A percentile compares a stretch with the other conserved stretches of the same genome.
Conservation (phyloP, 2,888 invertebrate species). For the Ennomos quercinarius region DNA sequence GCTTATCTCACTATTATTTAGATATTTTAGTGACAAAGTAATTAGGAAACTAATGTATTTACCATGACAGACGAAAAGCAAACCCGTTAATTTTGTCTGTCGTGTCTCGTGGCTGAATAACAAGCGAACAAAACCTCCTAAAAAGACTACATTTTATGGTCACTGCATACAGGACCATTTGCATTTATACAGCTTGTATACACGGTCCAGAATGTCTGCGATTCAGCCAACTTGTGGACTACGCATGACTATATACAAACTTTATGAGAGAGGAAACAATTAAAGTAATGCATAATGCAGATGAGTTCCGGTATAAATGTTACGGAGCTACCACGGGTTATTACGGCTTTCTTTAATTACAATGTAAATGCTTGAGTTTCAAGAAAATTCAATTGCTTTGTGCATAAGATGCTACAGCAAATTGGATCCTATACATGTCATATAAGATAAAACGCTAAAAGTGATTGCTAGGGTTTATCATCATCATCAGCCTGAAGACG, state of each 20-base stretch:
- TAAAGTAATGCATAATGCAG: conserved; percentile 43
- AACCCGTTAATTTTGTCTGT: too few relatives aligned
- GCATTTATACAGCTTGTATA: conserved; percentile 49
- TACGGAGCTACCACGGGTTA: conserved; percentile 10
- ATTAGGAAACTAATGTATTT: too few relatives aligned
- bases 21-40: too few relatives aligned
- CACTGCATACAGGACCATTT: conserved; percentile 43
- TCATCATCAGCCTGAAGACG: too few relatives aligned
- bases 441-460: too few relatives aligned
- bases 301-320: conserved; percentile 32
- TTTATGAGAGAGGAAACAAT: conserved; percentile 52
- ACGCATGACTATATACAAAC: conserved; percentile 47
- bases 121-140: not conserved
- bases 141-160: not conserved
- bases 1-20: too few relatives aligned
- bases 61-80: too few relatives aligned
- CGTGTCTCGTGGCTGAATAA: too few relatives aligned
- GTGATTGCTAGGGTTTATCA: too few relatives aligned
- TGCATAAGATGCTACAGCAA: too few relatives aligned
- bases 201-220: conserved; percentile 45
- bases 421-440: too few relatives aligned
- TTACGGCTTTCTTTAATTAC: conserved; percentile 1
- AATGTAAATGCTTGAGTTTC: not conserved
- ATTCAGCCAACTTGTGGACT: conserved; percentile 50
- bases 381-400: too few relatives aligned